Evolutionary conservation across 2,888 invertebrate genomes (phyloP), one percentile per base, ranked within the genome.

Genomic region (Exephanes ischioxanthus): DNA sequence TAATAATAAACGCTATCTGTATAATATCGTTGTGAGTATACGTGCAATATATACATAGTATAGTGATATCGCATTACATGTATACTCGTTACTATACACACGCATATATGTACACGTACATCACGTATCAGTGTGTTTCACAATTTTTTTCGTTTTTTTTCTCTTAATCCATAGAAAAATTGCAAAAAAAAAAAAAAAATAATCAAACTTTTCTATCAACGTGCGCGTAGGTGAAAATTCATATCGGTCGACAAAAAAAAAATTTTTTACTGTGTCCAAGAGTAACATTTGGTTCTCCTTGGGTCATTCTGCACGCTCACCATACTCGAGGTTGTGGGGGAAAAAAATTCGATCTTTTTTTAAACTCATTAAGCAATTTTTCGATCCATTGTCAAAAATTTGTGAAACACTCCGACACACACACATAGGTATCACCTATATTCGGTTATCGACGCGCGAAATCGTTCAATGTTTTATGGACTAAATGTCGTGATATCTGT

Each of bases 11-110:
- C 82, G 85, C 82, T 82, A 85, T 85, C 85, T 87, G 85, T 88
- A 87, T 85, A 87, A 87, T 86, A 87, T 88, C 87, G 85, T 84
- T 85, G 77, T 86, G 85, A 76, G 72, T 85, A 82, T 82, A 85
- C 82, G 82, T 80, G 82, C 79, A 58, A 80, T 71, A 83, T 66
- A 83, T 85, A 85, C 85, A 83, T 76, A 53, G 67, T 85, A 71
- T 82, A 80, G 80, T 86, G 86, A 87, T 79, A 86, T 86, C 83
- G 84, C 87, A 86, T 86, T 87, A 83, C 70, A 87, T 84, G 85
- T 81, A 85, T 86, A 58, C 26, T 58, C 26, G 83, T 82, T 67
- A 76, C 82, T 70, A 72, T 81, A 85, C 77, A 81, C 77, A 78
- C 80, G 75, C 55, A 75, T 84, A 84, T 80, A 77, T 72, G 58